Percentiles rank a stretch among this genome's conserved stretches.
Evolutionary conservation across 2,113 vertebrate species (phyloP).

Genomic region (Gulo gulo): DNA sequence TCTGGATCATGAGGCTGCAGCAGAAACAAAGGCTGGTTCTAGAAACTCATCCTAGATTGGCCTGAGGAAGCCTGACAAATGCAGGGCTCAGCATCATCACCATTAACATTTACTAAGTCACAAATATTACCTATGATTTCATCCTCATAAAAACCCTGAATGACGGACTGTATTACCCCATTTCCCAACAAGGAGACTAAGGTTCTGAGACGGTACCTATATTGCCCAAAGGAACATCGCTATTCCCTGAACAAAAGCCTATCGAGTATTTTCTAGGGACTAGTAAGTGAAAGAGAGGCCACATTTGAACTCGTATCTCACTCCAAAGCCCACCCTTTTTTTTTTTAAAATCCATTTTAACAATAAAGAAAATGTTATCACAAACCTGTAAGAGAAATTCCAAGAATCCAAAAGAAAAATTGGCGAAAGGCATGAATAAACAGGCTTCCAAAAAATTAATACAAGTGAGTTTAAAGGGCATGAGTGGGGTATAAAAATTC

Average conservation of each 20-base stretch:
- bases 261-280: not conserved
- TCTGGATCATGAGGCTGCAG: constrained; percentile 12
- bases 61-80: not conserved
- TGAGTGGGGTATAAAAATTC: not conserved
- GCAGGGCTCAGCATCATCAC: not conserved
- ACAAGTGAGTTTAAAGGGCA: not conserved
- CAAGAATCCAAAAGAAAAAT: not conserved
- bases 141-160: not conserved
- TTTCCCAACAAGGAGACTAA: not conserved
- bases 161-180: not conserved
- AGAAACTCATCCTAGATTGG: not conserved
- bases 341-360: not conserved
- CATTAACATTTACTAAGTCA: not conserved
- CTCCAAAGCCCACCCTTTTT: not conserved
- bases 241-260: not conserved
- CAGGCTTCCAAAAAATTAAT: not conserved
- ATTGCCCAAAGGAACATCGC: not conserved
- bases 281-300: not conserved
- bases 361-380: not conserved
- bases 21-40: constrained; percentile 3
- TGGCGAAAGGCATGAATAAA: not conserved
- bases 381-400: not conserved
- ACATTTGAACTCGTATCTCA: not conserved
- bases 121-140: not conserved
- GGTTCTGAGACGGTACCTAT: not conserved